Evolutionary conservation across 2,113 vertebrate species (phyloP).

Genomic region (Myotis lucifugus): DNA sequence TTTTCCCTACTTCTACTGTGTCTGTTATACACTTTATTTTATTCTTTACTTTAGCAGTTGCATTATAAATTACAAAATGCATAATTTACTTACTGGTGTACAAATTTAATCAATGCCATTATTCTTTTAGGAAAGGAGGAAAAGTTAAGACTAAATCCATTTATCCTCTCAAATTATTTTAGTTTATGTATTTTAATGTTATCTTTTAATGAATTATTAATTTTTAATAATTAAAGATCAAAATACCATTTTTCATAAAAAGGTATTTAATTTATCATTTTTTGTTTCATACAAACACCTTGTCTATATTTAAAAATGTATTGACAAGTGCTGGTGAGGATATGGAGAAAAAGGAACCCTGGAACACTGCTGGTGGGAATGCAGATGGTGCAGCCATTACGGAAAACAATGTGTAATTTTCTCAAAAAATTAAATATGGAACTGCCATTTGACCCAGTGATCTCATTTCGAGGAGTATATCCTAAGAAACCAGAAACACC

Average conservation of each 20-base stretch:
- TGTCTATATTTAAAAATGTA: background rate
- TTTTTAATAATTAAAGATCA: background rate
- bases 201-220: background rate
- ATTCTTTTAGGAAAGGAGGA: background rate
- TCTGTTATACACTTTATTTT: background rate
- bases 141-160: background rate
- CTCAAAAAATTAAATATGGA: no score
- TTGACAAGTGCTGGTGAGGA: background rate
- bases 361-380: no score
- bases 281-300: background rate
- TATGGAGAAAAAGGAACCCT: no score
- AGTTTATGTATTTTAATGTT: slow-evolving; percentile 1
- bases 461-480: no score
- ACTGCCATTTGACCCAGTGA: no score
- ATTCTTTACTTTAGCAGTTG: background rate
- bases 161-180: background rate
- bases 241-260: background rate
- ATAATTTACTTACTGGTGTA: background rate
- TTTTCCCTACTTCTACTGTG: background rate
- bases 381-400: no score
- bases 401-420: no score
- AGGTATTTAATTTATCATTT: background rate
- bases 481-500: no score
- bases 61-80: background rate
- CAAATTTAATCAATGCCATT: background rate